A percentile compares a stretch with the other conserved stretches of the same genome.
Conservation (phyloP, 1,140 invertebrate species). For the Musca domestica region DNA sequence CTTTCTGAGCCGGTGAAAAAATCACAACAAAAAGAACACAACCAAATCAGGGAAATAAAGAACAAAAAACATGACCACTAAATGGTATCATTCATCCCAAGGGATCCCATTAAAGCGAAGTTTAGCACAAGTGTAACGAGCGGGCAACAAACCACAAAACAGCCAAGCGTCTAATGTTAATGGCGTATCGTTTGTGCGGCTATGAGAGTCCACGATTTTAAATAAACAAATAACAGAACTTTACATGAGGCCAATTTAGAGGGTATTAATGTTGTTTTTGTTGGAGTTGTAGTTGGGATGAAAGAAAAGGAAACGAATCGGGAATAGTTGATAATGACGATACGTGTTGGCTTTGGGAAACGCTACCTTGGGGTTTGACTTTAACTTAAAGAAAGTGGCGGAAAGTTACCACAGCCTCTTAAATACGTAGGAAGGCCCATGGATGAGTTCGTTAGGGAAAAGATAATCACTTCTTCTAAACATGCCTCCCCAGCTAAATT, state of each 20-base stretch:
- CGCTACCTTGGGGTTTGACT: too few relatives aligned
- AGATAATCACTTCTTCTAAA: too few relatives aligned
- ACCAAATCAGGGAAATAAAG: conserved; percentile 3
- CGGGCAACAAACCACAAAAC: not conserved
- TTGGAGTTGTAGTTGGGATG: too few relatives aligned
- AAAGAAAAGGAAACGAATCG: not conserved
- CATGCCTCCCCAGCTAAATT: too few relatives aligned
- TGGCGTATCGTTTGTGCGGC: too few relatives aligned
- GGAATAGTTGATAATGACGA: not conserved
- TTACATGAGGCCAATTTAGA: conserved; percentile 19
- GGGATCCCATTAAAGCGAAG: conserved; percentile 18
- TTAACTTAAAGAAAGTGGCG: too few relatives aligned
- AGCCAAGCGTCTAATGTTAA: not conserved
- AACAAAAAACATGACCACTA: not conserved
- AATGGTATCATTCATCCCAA: conserved; percentile 2
- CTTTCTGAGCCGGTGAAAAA: not conserved
- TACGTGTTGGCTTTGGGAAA: too few relatives aligned
- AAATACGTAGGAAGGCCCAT: too few relatives aligned
- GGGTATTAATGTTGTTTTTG: not conserved
- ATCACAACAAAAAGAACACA: not conserved
- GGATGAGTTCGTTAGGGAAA: too few relatives aligned
- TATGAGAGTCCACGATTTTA: not conserved
- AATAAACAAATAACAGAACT: conserved; percentile 17
- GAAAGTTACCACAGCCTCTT: too few relatives aligned
- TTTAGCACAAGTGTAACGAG: conserved; percentile 20